These are phyloP conservation scores for Triplophysa yarkandensis DNA, from an alignment of 2,797 vertebrate species.

Conservation along the genomic window DNA sequence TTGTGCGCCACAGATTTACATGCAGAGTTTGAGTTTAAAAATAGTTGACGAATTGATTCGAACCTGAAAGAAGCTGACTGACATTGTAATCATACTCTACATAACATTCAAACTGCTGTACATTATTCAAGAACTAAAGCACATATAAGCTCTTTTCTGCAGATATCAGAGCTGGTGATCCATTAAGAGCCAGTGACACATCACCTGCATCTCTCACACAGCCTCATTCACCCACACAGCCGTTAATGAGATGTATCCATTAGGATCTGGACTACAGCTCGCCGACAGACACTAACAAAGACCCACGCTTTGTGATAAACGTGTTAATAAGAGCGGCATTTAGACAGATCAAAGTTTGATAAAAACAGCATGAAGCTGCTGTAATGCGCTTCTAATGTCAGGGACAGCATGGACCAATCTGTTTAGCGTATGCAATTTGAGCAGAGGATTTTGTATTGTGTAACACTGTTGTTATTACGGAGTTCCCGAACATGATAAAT, in stretches of 20 bases:
- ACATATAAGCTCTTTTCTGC: conserved; percentile 27
- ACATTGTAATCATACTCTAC: not conserved
- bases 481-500: not conserved
- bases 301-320: conserved; percentile 9
- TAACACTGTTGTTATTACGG: not conserved
- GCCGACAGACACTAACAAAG: conserved; percentile 19
- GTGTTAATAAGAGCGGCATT: conserved; percentile 40
- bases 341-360: conserved; percentile 21
- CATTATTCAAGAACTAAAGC: conserved; percentile 3
- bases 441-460: not conserved
- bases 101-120: too few species aligned
- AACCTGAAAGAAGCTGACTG: not conserved
- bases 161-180: conserved; percentile 4
- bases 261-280: conserved; percentile 50
- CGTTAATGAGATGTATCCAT: conserved; percentile 67
- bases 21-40: not conserved
- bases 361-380: conserved; percentile 20
- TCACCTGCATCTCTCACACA: conserved; percentile 52
- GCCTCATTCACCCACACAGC: conserved; percentile 61
- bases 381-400: conserved; percentile 11
- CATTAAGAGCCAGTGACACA: conserved; percentile 45
- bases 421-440: not conserved
- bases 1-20: not conserved
- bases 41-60: too few species aligned
- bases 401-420: not conserved